Conservation (phyloP, 2,888 invertebrate genomes). For the Drosophila paranaensis region DNA sequence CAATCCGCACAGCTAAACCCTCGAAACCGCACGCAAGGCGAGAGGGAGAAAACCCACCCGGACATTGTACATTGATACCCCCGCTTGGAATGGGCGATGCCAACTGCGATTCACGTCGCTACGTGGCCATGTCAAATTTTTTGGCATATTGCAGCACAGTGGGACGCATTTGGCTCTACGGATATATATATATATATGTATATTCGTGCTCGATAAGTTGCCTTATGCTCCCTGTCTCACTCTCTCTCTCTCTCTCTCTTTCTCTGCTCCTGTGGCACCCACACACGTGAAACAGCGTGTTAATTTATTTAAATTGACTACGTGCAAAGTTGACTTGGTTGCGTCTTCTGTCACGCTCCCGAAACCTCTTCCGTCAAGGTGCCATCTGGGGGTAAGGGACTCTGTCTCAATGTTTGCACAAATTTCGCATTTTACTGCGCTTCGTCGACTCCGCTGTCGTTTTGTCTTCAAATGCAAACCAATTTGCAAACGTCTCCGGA, state of each 20-base stretch:
- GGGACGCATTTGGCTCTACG: constrained; percentile 39
- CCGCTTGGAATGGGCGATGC: constrained; percentile 19
- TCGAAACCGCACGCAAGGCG: constrained; percentile 8
- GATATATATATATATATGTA: neutral
- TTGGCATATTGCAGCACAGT: constrained; percentile 76
- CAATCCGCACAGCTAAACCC: constrained; percentile 36
- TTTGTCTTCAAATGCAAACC: constrained; percentile 76
- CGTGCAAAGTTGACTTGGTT: constrained; percentile 69
- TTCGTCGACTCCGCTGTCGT: constrained; percentile 54
- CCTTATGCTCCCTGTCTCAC: constrained; percentile 12
- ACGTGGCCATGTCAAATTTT: constrained; percentile 75
- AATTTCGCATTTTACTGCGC: constrained; percentile 75
- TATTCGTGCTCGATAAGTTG: constrained; percentile 5
- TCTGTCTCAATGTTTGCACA: constrained; percentile 70
- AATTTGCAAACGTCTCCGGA: constrained; percentile 64
- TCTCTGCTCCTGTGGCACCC: constrained; percentile 10
- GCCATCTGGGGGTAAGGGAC: constrained; percentile 5
- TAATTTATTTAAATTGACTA: constrained; percentile 79
- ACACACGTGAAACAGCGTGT: constrained; percentile 63
- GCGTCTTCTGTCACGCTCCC: constrained; percentile 53
- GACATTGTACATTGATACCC: constrained; percentile 55
- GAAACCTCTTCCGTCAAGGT: constrained; percentile 5
- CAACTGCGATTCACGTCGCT: constrained; percentile 40
- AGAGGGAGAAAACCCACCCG: constrained; percentile 54
- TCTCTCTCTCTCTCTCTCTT: constrained; percentile 42